Conservation (phyloP, 2,888 invertebrate species). For the Drosophila robusta region DNA sequence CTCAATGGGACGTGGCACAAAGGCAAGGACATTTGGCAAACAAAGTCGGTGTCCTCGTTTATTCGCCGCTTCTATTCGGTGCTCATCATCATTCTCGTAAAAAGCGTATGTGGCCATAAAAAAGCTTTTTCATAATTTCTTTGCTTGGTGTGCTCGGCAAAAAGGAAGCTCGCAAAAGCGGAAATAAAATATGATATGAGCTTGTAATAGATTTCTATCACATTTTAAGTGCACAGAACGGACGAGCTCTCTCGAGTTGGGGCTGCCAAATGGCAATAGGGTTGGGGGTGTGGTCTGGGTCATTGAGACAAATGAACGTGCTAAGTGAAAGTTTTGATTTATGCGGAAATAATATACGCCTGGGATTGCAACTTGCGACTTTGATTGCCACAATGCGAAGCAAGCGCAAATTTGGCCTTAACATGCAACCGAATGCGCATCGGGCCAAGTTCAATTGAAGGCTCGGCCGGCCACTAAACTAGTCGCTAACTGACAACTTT, state of each 20-base stretch:
- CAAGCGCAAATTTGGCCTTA: conserved; percentile 44
- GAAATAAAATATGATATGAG: conserved; percentile 81
- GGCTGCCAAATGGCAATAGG: no score
- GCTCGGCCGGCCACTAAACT: conserved; percentile 1
- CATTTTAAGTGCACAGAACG: conserved; percentile 59
- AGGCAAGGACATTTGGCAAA: conserved; percentile 32
- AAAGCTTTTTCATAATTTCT: conserved; percentile 84
- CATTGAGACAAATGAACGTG: conserved; percentile 81
- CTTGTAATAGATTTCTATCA: conserved; percentile 83
- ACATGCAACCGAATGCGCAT: conserved; percentile 55
- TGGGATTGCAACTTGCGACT: conserved; percentile 49
- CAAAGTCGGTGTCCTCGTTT: conserved; percentile 26
- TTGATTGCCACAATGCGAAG: neutral
- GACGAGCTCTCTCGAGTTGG: no score
- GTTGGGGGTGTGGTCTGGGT: conserved; percentile 33
- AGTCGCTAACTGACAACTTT: conserved; percentile 46
- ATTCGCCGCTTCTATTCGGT: conserved; percentile 7
- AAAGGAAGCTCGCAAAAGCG: conserved; percentile 57
- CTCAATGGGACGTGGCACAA: conserved; percentile 55
- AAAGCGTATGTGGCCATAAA: conserved; percentile 77
- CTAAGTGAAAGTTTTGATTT: conserved; percentile 82
- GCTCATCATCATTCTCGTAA: conserved; percentile 68
- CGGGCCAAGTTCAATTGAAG: neutral
- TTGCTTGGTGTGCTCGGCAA: conserved; percentile 40
- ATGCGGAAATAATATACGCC: conserved; percentile 77